These are phyloP conservation scores for Lucilia sericata DNA, from an alignment of 1,140 invertebrate species.

Conservation along the genomic window DNA sequence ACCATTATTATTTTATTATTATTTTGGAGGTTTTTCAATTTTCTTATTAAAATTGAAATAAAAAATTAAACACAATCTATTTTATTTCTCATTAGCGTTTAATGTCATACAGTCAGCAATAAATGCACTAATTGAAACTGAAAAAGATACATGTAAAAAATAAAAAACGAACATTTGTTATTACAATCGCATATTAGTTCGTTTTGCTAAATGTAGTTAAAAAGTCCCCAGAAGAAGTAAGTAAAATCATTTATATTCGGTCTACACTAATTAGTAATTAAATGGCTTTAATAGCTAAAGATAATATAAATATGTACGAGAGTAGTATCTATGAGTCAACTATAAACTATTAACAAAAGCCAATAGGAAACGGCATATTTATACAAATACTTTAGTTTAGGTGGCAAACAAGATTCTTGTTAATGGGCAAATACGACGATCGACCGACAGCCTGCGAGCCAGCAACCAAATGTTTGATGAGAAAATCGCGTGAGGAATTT, in stretches of 20 bases:
- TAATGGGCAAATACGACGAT: not conserved
- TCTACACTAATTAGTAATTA: conserved; percentile 24
- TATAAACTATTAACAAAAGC: conserved; percentile 3
- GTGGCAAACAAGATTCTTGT: conserved; percentile 24
- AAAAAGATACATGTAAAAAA: not conserved
- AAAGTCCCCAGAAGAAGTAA: not conserved
- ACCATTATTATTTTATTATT: conserved; percentile 17
- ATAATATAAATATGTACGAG: not conserved
- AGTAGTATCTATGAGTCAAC: not conserved
- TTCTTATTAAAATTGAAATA: not conserved
- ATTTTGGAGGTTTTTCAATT: not conserved
- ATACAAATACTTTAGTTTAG: not conserved
- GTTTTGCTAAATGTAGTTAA: not conserved
- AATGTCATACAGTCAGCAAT: conserved; percentile 15
- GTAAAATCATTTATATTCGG: not conserved
- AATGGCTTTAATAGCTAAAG: conserved; percentile 5
- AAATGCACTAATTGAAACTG: conserved; percentile 4
- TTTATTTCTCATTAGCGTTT: conserved; percentile 21
- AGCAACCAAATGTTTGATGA: conserved; percentile 4
- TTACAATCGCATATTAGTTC: not conserved
- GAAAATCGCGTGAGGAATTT: conserved; percentile 22
- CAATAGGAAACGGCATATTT: not conserved
- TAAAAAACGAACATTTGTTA: conserved; percentile 2
- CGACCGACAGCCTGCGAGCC: not conserved
- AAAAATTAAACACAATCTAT: conserved; percentile 23